Percentiles rank a stretch among this genome's conserved stretches.
These are phyloP conservation scores for Pyrrhia umbra DNA, from an alignment of 2,888 invertebrate species.

Conservation along the genomic window DNA sequence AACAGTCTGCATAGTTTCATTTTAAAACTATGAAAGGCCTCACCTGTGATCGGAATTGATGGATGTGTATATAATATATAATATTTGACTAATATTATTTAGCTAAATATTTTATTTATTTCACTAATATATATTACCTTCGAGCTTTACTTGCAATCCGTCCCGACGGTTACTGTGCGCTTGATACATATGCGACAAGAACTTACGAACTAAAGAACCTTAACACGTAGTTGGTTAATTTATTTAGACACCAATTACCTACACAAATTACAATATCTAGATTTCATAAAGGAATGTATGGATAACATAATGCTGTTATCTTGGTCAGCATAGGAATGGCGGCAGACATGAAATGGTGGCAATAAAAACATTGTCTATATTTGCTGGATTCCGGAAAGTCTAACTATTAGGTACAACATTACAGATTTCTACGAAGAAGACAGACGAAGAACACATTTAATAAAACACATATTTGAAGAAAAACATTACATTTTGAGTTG, in stretches of 20 bases:
- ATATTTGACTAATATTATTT: background rate
- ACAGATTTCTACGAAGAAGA: background rate
- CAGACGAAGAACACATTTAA: background rate
- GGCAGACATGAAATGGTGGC: background rate
- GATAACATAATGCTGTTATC: background rate
- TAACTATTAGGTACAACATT: background rate
- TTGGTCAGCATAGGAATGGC: background rate
- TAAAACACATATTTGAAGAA: background rate
- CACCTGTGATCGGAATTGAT: conserved; percentile 10
- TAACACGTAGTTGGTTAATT: background rate
- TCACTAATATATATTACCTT: background rate
- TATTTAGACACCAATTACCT: background rate
- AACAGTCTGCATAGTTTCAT: conserved; percentile 19
- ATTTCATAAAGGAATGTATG: background rate
- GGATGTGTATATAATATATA: background rate
- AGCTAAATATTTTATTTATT: background rate
- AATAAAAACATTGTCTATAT: background rate
- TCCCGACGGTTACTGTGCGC: background rate
- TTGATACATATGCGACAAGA: background rate
- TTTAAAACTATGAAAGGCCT: conserved; percentile 37
- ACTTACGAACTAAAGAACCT: conserved; percentile 18
- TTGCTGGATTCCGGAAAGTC: background rate
- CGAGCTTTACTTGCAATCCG: background rate
- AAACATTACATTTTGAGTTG: background rate
- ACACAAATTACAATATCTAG: background rate